Base-by-base conservation (phyloP, 2,797 vertebrate species). In the Acanthornis magna region DNA sequence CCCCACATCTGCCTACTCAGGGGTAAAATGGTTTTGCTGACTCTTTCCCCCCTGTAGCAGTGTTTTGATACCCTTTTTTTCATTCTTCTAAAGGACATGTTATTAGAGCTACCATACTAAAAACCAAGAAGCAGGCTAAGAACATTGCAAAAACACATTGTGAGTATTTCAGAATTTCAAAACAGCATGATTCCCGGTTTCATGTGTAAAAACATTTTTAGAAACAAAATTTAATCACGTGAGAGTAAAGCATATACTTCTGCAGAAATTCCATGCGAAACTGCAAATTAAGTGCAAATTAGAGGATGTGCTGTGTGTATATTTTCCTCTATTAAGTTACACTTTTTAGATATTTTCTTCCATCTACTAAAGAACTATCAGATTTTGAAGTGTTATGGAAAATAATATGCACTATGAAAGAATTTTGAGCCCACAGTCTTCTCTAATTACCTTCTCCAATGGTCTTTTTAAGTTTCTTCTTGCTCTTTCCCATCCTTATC, bases 371-470 rank as follows among this genome's bases (percentile, higher is more conserved):
- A 60, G 15, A 91, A 26, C 14, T 86, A 76, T 34, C 23, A 50
- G 42, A 7, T n/a, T 85, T 63, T 86, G 78, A 93, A 83, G 32
- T 43, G 40, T 17, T 70, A 38, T 66, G 85, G 87, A 92, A 94
- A 93, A 89, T 75, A 85, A 78, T 25, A 20, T 40, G 19, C 42
- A 54, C 29, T 75, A 61, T 63, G 63, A 43, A 92, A 91, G 30
- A 77, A 81, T 83, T 89, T 92, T 91, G 54, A 92, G 68, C 61
- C 61, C 74, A 85, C 68, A 81, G 26, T 19, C 17, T 92, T 93
- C 92, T 96, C 71, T 60, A 65, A 78, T 94, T 95, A 63, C 55
- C 10, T 83, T 74, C 73, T 88, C 57, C 58, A 85, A n/a, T n/a
- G 32, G 34, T 71, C 40, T 74, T 91, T 89, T 68, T 16, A 70